Base-by-base conservation (phyloP, 53 echinoderm and acorn worm species). In the Henricia sp. region DNA sequence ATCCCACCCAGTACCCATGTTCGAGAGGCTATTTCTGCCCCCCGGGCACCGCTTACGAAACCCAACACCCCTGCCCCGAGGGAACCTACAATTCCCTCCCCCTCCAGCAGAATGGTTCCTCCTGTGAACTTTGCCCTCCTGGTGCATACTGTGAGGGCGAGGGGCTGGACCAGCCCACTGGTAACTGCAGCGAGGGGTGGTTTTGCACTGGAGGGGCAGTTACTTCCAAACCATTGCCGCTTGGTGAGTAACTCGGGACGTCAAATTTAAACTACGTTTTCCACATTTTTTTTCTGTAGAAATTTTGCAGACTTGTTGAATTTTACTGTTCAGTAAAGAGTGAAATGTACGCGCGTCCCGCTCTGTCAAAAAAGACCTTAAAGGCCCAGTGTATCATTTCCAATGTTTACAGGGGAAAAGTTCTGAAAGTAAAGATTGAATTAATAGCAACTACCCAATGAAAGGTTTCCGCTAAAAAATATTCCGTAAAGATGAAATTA, bases 131-230 rank as follows among this genome's bases (percentile, higher is more conserved):
- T 50, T 96, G 96, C 74, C 91, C 96, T 55, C 94, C 96, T 27
- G 96, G 96, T 20, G 88, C 87, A 86, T 96, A 94, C 76, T 96
- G 96, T 69, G 90, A 94, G 85, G 96, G 94, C 2, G 96, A 92
- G 48, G 94, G 96, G 28, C 39, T 96, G 83, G 84, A 90, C 21
- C 33, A 60, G 60, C 96, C 96, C 42, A 94, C 94, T 67, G 94
- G 94, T 26, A 94, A 96, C 89, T 94, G 96, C 86, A 92, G 91
- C 64, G 96, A 85, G 8, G 96, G 96, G 17, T 96, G 96, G 94
- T 96, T 92, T 74, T 94, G 94, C 55, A 96, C 96, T 3, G 89
- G 91, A 70, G 96, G 96, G 53, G 82, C 96, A 11, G 85, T 85
- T 32, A 85, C 70, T 37, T 80, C 90, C 28, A 96, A 70, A 62